Percentiles rank a stretch among this genome's conserved stretches.
These are phyloP conservation scores for Uropetala carovei DNA, from an alignment of 2,888 invertebrate genomes.

Conservation along the genomic window DNA sequence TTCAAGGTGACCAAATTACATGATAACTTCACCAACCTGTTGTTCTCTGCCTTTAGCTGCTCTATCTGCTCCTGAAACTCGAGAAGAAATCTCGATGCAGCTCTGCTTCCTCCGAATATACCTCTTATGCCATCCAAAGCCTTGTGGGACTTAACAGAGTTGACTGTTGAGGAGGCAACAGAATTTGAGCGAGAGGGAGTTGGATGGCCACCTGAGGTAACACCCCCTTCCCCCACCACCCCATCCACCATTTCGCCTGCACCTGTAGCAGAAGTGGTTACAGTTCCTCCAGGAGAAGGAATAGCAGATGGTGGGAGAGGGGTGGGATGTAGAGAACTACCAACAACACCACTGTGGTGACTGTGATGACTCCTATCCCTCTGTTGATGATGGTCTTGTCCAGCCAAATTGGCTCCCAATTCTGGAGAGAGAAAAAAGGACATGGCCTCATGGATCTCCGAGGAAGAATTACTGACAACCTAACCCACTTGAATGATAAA, in stretches of 20 bases:
- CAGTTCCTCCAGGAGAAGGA: slow-evolving; percentile 73
- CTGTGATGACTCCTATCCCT: slow-evolving; percentile 29
- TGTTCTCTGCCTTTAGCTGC: slow-evolving; percentile 75
- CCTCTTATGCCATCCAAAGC: slow-evolving; percentile 74
- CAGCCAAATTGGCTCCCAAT: slow-evolving; percentile 90
- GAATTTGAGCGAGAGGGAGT: slow-evolving; percentile 48
- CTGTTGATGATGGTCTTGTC: slow-evolving; percentile 78
- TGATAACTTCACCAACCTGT: slow-evolving; percentile 70
- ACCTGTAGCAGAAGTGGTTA: slow-evolving; percentile 73
- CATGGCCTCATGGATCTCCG: no score
- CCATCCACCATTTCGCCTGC: slow-evolving; percentile 70
- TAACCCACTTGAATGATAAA: neutral
- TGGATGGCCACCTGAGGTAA: slow-evolving; percentile 67
- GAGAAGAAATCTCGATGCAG: slow-evolving; percentile 72
- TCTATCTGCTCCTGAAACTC: slow-evolving; percentile 76
- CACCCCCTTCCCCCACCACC: slow-evolving; percentile 72
- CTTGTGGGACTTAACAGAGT: slow-evolving; percentile 80
- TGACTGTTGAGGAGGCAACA: slow-evolving; percentile 76
- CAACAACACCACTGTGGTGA: neutral
- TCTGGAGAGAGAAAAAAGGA: slow-evolving; percentile 74
- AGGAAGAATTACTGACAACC: neutral
- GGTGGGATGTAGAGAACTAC: neutral
- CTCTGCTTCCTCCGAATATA: slow-evolving; percentile 71
- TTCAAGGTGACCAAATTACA: neutral
- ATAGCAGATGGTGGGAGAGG: slow-evolving; percentile 54